Percentiles rank a stretch among this genome's conserved stretches.
Conservation (phyloP, 2,888 invertebrate species). For the Zaprionus lineosus region DNA sequence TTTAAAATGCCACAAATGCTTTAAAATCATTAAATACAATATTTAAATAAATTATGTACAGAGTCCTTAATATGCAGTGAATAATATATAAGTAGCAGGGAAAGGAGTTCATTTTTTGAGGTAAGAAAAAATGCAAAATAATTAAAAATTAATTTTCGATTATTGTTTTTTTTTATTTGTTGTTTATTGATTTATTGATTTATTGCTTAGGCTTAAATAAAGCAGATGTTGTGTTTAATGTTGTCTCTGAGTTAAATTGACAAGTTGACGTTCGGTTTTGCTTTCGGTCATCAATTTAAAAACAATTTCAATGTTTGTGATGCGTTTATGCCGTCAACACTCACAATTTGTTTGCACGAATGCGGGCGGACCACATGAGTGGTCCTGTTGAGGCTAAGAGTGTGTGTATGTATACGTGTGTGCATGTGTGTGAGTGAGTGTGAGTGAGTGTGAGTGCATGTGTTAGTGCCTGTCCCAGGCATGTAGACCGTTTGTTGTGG, state of each 20-base stretch:
- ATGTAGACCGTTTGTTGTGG: slow-evolving; percentile 59
- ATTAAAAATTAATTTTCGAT: no score
- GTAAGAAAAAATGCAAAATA: no score
- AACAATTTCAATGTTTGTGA: slow-evolving; percentile 47
- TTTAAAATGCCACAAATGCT: slow-evolving; percentile 38
- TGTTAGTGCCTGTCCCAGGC: slow-evolving; percentile 5
- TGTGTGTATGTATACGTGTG: neutral
- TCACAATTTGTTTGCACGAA: slow-evolving; percentile 27
- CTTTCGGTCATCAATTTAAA: slow-evolving; percentile 48
- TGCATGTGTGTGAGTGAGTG: slow-evolving; percentile 1
- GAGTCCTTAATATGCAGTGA: no score
- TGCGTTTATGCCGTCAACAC: slow-evolving; percentile 43
- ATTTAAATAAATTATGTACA: no score
- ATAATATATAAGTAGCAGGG: no score
- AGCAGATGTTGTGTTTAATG: neutral
- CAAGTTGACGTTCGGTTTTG: slow-evolving; percentile 24
- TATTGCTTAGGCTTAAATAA: no score
- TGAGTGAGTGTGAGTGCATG: neutral
- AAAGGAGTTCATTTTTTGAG: no score
- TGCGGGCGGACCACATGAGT: slow-evolving; percentile 8
- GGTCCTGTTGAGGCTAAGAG: neutral
- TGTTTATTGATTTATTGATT: no score
- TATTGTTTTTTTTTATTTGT: no score
- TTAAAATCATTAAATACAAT: slow-evolving; percentile 55
- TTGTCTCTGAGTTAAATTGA: slow-evolving; percentile 17